These are phyloP conservation scores for Crematogaster levior DNA, from an alignment of 2,888 invertebrate genomes.

Conservation along the genomic window DNA sequence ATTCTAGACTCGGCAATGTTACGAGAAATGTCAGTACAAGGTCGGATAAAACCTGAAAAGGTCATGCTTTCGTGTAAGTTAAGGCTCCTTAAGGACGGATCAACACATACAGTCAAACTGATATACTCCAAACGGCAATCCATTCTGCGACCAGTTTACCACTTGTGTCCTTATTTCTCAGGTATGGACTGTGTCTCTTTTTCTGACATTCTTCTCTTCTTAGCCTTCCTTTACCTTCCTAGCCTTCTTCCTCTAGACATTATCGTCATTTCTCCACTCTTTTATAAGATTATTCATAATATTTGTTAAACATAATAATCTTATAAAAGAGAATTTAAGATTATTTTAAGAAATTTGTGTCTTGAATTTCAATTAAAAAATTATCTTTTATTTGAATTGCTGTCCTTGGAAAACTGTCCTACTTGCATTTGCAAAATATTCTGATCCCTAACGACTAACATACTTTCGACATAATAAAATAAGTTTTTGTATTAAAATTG, in stretches of 20 bases:
- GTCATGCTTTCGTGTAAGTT: slow-evolving; percentile 42
- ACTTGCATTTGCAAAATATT: not conserved
- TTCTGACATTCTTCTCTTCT: not conserved
- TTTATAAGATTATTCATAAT: too few species aligned
- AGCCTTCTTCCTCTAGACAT: not conserved
- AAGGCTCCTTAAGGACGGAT: slow-evolving; percentile 51
- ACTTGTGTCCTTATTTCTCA: slow-evolving; percentile 38
- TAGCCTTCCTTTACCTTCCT: not conserved
- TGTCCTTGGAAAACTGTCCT: not conserved
- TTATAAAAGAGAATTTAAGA: too few species aligned
- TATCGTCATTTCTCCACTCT: not conserved
- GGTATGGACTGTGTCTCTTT: slow-evolving; percentile 5
- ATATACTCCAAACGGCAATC: slow-evolving; percentile 39
- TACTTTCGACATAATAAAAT: not conserved
- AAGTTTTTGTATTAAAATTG: not conserved
- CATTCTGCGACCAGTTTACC: slow-evolving; percentile 49
- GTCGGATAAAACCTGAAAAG: slow-evolving; percentile 44
- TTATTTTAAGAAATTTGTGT: not conserved
- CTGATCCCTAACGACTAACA: not conserved
- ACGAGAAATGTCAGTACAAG: slow-evolving; percentile 17
- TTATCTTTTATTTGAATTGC: not conserved
- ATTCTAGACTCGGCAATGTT: not conserved
- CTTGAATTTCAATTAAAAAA: not conserved
- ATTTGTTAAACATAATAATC: too few species aligned
- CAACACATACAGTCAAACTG: slow-evolving; percentile 9